Evolutionary conservation across 2,113 vertebrate species (phyloP), one percentile per base, ranked within the genome.

Genomic region (Albula glossodonta): DNA sequence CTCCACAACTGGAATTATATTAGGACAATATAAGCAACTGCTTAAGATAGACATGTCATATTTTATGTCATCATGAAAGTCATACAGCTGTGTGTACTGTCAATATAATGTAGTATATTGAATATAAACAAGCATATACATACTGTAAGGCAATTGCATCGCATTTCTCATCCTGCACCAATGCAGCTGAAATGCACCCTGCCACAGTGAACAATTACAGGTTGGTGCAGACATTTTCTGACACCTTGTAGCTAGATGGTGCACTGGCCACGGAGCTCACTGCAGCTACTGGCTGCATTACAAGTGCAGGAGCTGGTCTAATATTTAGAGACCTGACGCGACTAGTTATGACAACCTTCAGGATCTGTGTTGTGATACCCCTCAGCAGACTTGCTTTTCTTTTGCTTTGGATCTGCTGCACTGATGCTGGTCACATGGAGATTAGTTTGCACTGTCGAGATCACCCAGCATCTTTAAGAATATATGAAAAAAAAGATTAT

Each of bases 211-310:
- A 41, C 63, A n/a, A 25, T 60, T 31, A 83, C 81, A 13, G 13
- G 31, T 10, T 5, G 57, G 2, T 52, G 31, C 52, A 83, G 63
- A 83, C 56, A 83, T 83, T 31, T 83, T 49, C 81, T 63, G 81
- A 63, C 81, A 41, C 81, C 56, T 57, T 60, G 81, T 83, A 56
- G 56, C n/a, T 19, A 41, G 81, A 12, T 57, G 52, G 22, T 81
- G 80, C 19, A 25, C 31, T 41, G 31, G 80, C 11, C 1, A 41
- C 31, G 1, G 31, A 5, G 50, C 13, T 82, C 10, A 51, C 2
- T n/a, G 31, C 70, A 31, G 22, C 70, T n/a, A 74, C n/a, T 74
- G 70, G n/a, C n/a, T 31, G 70, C n/a, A n/a, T 31, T 31, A n/a
- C 22, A 13, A 31, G 70, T 10, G 8, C 9, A n/a, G 10, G n/a